Conservation (phyloP, 2,797 vertebrate genomes). For the Zalophus californianus region DNA sequence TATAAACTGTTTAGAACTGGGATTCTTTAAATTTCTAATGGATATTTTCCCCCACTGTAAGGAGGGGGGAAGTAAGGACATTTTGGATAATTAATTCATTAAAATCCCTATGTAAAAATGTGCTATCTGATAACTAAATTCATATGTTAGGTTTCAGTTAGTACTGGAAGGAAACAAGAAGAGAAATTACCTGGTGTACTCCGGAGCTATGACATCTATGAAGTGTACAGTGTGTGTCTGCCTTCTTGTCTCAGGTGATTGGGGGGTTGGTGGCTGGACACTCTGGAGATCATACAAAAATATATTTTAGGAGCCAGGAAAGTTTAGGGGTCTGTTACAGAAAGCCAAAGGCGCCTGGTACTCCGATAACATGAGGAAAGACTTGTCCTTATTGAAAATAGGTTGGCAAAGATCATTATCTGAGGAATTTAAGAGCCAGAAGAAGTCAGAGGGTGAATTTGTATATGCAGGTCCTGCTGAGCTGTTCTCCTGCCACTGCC, state of each 20-base stretch:
- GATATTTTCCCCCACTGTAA: neutral
- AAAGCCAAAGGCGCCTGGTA: neutral
- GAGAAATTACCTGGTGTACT: neutral
- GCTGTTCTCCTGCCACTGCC: neutral
- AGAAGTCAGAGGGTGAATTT: neutral
- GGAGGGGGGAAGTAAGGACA: neutral
- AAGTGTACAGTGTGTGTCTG: neutral
- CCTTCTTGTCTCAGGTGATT: neutral
- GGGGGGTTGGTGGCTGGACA: neutral
- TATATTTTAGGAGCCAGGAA: neutral
- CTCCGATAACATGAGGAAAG: neutral
- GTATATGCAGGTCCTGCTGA: neutral
- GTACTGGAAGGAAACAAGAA: neutral
- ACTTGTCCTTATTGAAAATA: neutral
- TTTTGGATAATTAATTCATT: conserved; percentile 61
- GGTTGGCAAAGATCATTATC: neutral
- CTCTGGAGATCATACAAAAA: neutral
- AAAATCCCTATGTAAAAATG: conserved; percentile 55
- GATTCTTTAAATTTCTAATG: conserved; percentile 33
- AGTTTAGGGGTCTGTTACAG: neutral
- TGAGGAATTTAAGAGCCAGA: neutral
- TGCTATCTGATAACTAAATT: neutral
- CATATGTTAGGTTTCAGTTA: neutral
- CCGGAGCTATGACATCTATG: neutral
- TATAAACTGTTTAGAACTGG: conserved; percentile 1